phyloP scores from a whole-genome alignment of 2,888 invertebrate species.

The Xestia rhomboidea region DNA sequence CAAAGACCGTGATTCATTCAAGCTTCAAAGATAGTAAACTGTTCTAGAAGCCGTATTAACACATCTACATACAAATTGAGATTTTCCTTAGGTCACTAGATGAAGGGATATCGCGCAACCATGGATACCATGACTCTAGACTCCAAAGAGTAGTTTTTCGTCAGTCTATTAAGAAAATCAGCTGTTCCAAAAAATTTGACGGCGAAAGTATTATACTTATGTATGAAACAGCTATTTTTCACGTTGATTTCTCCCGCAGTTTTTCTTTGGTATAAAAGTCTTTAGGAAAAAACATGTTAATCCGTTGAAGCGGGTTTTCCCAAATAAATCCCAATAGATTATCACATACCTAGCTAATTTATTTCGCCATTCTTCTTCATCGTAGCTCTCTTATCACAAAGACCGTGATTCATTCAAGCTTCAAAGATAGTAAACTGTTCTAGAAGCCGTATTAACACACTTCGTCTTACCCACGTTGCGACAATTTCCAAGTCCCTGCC shows the following conservation, averaged over 20 bases:
- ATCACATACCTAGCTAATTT: neutral
- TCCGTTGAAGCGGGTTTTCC: fast-evolving
- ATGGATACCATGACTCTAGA: neutral
- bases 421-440: neutral
- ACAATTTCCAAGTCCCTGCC: slow-evolving; percentile 51
- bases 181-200: neutral
- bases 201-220: neutral
- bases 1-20: neutral
- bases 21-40: neutral
- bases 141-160: neutral
- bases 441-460: slow-evolving; percentile 45
- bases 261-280: too few relatives aligned
- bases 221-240: neutral
- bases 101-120: neutral
- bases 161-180: neutral
- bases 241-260: neutral
- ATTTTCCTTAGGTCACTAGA: neutral
- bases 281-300: too few relatives aligned
- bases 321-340: neutral
- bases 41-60: slow-evolving; percentile 28
- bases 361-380: neutral
- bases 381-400: neutral
- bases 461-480: slow-evolving; percentile 43
- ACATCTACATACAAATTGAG: too few relatives aligned
- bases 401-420: slow-evolving; percentile 2